Evolutionary conservation across 2,113 vertebrate genomes (phyloP).

Genomic region (Lutjanus erythropterus): DNA sequence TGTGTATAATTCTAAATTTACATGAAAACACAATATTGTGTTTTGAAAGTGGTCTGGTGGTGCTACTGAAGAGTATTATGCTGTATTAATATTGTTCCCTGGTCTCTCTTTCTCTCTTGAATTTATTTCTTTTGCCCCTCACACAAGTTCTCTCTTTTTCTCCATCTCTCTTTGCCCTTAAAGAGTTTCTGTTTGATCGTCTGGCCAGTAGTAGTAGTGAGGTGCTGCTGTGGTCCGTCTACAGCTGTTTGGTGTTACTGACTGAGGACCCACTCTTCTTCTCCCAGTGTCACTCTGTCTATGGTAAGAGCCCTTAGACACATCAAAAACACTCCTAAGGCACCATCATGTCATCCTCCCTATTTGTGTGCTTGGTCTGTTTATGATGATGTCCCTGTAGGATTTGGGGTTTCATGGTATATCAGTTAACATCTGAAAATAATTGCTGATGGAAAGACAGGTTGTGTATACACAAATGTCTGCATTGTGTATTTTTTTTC

Average conservation of each 20-base stretch:
- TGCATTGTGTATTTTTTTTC: not conserved
- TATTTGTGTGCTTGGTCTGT: not conserved
- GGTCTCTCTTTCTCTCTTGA: not conserved
- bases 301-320: slow-evolving; percentile 87
- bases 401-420: not conserved
- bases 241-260: slow-evolving; percentile 90
- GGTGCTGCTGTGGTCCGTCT: slow-evolving; percentile 90
- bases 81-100: not conserved
- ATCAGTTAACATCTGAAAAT: slow-evolving; percentile 3
- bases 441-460: not conserved
- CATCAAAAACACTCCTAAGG: not conserved
- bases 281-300: slow-evolving; percentile 94
- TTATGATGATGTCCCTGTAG: not conserved
- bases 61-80: not conserved
- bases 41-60: not conserved
- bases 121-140: not conserved
- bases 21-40: not conserved
- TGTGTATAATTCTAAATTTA: slow-evolving; percentile 4
- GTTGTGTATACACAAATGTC: not conserved
- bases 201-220: slow-evolving; percentile 84
- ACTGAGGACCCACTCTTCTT: slow-evolving; percentile 93
- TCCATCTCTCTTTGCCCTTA: slow-evolving; percentile 18
- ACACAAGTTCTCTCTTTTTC: not conserved
- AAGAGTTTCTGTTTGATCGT: slow-evolving; percentile 81
- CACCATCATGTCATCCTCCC: not conserved